phyloP scores from a whole-genome alignment of 2,797 vertebrate genomes.

The Carapus acus region DNA sequence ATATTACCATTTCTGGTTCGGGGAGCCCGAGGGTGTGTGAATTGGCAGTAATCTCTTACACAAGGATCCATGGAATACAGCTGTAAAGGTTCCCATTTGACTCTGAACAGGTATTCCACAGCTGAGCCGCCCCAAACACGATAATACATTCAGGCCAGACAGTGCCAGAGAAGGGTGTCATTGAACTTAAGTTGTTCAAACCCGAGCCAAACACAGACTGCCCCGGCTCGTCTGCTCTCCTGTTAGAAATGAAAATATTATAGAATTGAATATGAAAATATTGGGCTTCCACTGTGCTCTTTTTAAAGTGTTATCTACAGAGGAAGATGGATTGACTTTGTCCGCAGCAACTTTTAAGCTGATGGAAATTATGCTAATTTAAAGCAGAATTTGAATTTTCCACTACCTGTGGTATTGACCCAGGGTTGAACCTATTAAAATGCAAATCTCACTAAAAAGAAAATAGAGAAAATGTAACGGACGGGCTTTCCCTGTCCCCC shows the following conservation, averaged over 20 bases:
- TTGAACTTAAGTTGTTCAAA: constrained; percentile 32
- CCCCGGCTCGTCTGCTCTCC: constrained; percentile 26
- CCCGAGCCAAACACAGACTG: constrained; percentile 10
- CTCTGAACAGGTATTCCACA: no score
- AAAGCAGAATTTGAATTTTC: constrained; percentile 66
- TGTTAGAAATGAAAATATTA: constrained; percentile 48
- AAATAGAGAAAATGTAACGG: constrained; percentile 58
- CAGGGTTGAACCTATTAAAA: constrained; percentile 78
- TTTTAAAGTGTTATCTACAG: constrained; percentile 64
- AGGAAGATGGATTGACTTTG: constrained; percentile 65
- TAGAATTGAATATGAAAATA: constrained; percentile 47
- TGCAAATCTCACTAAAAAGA: constrained; percentile 74
- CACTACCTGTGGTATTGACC: constrained; percentile 76
- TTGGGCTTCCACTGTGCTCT: constrained; percentile 44
- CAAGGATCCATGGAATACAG: no score
- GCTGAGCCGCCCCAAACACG: no score
- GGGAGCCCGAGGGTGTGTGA: no score
- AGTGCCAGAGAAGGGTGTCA: background rate
- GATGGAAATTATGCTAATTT: constrained; percentile 81
- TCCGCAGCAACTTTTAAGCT: constrained; percentile 69
- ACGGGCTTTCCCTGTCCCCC: constrained; percentile 48
- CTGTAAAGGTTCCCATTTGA: no score
- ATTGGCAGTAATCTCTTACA: no score
- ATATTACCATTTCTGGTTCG: no score
- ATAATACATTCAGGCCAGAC: background rate